Evolutionary conservation across 2,797 vertebrate species (phyloP).

Genomic region (Carduelis carduelis): DNA sequence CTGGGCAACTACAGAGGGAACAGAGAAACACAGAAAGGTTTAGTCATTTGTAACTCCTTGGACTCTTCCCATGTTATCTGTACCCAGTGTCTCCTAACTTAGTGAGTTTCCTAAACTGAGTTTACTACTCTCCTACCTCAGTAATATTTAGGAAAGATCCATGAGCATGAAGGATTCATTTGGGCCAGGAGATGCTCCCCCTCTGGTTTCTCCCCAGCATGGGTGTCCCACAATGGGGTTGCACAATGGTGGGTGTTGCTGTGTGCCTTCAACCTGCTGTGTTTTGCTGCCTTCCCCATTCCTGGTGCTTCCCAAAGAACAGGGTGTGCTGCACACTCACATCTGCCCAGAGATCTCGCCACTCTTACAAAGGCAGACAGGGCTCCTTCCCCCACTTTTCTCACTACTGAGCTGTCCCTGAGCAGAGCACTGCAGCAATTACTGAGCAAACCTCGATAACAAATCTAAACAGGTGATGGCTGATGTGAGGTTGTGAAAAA

Average conservation of each 20-base stretch:
- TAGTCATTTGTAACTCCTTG: background rate
- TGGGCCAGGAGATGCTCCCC: background rate
- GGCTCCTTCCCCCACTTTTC: background rate
- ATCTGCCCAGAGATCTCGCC: background rate
- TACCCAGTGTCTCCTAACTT: background rate
- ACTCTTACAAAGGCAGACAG: background rate
- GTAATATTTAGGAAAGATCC: background rate
- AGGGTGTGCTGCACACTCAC: background rate
- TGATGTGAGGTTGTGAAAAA: background rate
- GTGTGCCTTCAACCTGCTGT: background rate
- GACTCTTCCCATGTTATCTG: background rate
- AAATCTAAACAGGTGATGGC: background rate
- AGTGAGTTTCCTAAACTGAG: background rate
- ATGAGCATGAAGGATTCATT: background rate
- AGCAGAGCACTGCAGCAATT: background rate
- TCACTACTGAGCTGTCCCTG: background rate
- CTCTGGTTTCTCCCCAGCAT: fast-evolving
- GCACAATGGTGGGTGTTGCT: background rate
- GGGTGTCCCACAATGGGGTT: background rate
- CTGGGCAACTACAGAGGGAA: background rate
- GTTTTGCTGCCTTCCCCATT: background rate
- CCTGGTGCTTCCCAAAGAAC: background rate
- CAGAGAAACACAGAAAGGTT: background rate
- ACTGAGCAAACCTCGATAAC: background rate
- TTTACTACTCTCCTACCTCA: background rate